Conservation (phyloP, 2,797 vertebrate species). For the Neopelma chrysocephalum region DNA sequence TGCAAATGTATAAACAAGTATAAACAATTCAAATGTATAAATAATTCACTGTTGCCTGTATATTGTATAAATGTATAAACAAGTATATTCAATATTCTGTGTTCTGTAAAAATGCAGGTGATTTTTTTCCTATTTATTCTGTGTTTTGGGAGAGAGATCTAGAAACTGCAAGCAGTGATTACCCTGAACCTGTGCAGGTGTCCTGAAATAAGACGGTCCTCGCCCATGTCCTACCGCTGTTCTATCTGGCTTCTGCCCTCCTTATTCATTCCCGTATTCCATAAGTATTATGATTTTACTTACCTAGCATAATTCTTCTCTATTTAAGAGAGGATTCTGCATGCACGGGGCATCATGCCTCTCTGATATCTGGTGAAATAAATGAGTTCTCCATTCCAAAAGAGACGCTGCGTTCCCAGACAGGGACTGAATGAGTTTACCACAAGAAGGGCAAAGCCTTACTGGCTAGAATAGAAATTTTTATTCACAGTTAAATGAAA, state of each 20-base stretch:
- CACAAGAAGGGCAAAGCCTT: background rate
- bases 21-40: background rate
- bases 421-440: background rate
- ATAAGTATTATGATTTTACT: background rate
- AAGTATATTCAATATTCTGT: background rate
- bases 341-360: background rate
- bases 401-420: background rate
- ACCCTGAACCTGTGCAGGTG: background rate
- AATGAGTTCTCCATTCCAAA: background rate
- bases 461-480: background rate
- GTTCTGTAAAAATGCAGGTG: background rate
- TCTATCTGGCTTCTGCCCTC: background rate
- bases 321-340: background rate
- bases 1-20: background rate
- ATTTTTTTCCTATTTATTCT: background rate
- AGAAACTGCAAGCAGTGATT: background rate
- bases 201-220: background rate
- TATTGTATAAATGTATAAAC: background rate
- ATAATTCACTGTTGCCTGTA: background rate
- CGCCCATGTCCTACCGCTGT: background rate
- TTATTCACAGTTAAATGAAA: background rate
- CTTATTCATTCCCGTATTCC: background rate
- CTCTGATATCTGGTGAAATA: background rate
- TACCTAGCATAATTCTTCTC: background rate
- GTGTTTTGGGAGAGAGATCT: rapidly evolving